Evolutionary conservation across 2,888 invertebrate genomes (phyloP).

Genomic region (Rhorus exstirpatorius): DNA sequence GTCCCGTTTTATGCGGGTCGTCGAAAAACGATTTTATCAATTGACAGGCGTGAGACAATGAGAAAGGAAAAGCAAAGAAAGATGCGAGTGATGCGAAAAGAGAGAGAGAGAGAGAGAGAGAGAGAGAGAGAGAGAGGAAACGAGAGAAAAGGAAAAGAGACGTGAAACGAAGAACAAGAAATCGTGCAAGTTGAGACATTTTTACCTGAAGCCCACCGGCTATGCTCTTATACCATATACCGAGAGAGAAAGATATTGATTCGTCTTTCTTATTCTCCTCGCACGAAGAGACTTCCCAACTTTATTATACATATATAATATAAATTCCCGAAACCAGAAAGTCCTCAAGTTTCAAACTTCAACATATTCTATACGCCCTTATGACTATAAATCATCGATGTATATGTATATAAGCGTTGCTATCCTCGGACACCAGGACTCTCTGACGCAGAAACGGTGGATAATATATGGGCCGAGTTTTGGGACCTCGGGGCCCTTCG

Average conservation of each 20-base stretch:
- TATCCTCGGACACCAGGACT: slow-evolving; percentile 56
- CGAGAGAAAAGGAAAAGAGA: slow-evolving; percentile 61
- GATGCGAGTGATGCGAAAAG: no score
- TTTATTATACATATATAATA: slow-evolving; percentile 41
- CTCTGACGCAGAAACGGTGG: slow-evolving; percentile 73
- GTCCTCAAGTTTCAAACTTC: not conserved
- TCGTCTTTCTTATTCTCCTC: slow-evolving; percentile 75
- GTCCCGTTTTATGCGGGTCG: not conserved
- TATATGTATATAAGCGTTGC: slow-evolving; percentile 13
- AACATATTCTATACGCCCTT: slow-evolving; percentile 1
- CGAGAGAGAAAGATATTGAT: slow-evolving; percentile 78
- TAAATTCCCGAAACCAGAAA: slow-evolving; percentile 11
- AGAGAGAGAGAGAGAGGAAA: slow-evolving; percentile 64
- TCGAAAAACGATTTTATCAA: slow-evolving; percentile 38
- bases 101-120: no score
- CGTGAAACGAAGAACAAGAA: slow-evolving; percentile 66
- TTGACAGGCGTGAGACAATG: slow-evolving; percentile 50
- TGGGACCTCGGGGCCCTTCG: slow-evolving; percentile 54
- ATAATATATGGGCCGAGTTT: slow-evolving; percentile 78
- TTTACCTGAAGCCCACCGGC: slow-evolving; percentile 79
- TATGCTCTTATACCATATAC: slow-evolving; percentile 58
- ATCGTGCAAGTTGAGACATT: slow-evolving; percentile 82
- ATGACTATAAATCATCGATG: slow-evolving; percentile 10
- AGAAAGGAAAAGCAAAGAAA: no score
- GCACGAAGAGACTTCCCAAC: slow-evolving; percentile 54